Conservation (phyloP, 1,140 invertebrate genomes). For the Coptotermes formosanus region DNA sequence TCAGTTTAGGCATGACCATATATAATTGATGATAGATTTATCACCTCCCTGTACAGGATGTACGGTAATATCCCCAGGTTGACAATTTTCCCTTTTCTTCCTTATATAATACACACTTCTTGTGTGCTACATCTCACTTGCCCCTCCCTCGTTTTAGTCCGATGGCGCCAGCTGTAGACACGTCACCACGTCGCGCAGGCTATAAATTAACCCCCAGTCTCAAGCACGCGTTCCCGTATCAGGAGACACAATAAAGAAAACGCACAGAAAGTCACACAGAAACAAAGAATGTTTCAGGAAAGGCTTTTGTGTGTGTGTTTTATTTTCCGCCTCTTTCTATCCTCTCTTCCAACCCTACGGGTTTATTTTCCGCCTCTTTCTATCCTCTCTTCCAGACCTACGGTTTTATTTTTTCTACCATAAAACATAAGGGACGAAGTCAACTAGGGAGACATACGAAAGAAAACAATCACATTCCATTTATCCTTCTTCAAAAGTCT, state of each 20-base stretch:
- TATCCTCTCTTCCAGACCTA: no score
- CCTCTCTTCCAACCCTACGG: neutral
- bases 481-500: neutral
- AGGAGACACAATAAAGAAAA: neutral
- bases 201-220: conserved; percentile 9
- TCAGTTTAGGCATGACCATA: neutral
- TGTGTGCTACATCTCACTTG: neutral
- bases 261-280: conserved; percentile 7
- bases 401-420: neutral
- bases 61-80: neutral
- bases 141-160: neutral
- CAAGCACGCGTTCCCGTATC: neutral
- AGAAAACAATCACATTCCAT: conserved; percentile 7
- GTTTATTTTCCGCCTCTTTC: no score
- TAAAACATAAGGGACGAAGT: conserved; percentile 16
- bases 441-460: neutral
- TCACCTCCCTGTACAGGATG: conserved; percentile 10
- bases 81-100: neutral
- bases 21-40: neutral
- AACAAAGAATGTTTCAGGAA: conserved; percentile 13
- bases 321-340: neutral
- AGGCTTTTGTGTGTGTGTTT: neutral
- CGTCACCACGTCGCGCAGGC: neutral
- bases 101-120: neutral
- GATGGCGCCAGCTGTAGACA: neutral